Evolutionary conservation across 2,888 invertebrate species (phyloP).

Genomic region (Stenurella melanura): DNA sequence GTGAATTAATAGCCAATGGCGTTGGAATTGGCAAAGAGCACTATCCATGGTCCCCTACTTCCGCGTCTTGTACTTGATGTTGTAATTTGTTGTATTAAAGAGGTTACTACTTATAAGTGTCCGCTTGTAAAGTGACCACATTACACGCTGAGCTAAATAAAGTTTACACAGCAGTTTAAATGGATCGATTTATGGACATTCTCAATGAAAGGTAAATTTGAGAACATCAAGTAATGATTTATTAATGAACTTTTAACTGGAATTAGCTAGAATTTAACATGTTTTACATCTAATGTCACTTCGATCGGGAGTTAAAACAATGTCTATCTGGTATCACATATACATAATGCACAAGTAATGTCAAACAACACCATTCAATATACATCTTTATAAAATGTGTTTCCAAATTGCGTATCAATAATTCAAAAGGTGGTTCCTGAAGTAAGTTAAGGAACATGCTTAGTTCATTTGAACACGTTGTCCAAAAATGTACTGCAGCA

Average conservation of each 20-base stretch:
- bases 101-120: constrained; percentile 38
- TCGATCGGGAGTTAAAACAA: too few relatives aligned
- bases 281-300: background rate
- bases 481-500: too few relatives aligned
- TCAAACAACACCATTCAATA: background rate
- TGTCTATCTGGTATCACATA: background rate
- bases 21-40: constrained; percentile 38
- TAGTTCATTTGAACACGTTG: too few relatives aligned
- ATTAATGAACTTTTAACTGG: background rate
- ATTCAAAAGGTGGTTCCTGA: too few relatives aligned
- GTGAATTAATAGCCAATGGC: constrained; percentile 55
- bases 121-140: background rate
- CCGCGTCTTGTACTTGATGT: constrained; percentile 37
- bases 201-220: background rate
- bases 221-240: background rate
- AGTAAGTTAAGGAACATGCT: too few relatives aligned
- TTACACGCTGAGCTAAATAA: background rate
- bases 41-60: constrained; percentile 27
- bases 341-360: background rate
- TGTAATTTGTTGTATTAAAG: constrained; percentile 24
- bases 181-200: background rate
- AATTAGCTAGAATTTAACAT: background rate
- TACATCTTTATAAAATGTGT: too few relatives aligned
- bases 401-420: too few relatives aligned
- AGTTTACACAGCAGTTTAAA: background rate